Conservation (phyloP, 2,113 vertebrate species). For the Brachypteracias leptosomus region DNA sequence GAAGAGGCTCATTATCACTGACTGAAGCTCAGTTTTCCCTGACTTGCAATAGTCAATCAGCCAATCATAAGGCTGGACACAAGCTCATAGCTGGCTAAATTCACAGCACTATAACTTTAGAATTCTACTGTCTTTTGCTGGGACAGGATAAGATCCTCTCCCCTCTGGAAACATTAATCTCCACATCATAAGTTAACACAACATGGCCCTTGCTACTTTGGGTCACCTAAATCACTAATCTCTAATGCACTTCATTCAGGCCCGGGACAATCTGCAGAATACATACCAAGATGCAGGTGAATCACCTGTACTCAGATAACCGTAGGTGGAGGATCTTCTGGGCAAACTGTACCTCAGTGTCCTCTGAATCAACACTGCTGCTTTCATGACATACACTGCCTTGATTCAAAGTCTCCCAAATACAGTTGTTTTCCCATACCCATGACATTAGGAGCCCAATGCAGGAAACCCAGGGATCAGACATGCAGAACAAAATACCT, state of each 20-base stretch:
- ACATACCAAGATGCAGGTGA: fast-evolving
- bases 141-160: background rate
- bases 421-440: background rate
- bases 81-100: background rate
- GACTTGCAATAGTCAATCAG: background rate
- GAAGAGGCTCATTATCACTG: background rate
- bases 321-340: background rate
- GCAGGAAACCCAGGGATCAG: background rate
- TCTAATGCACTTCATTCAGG: background rate
- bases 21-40: background rate
- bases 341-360: background rate
- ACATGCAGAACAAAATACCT: background rate
- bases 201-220: background rate
- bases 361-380: background rate
- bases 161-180: background rate
- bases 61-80: background rate
- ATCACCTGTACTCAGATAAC: background rate
- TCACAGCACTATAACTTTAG: background rate
- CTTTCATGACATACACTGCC: background rate
- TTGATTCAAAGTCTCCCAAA: background rate
- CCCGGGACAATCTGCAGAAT: background rate
- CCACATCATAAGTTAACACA: background rate
- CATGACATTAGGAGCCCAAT: background rate
- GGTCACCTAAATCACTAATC: background rate
- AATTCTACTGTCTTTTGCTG: background rate